Conservation (phyloP, 2,113 vertebrate species). For the Rhineura floridana region DNA sequence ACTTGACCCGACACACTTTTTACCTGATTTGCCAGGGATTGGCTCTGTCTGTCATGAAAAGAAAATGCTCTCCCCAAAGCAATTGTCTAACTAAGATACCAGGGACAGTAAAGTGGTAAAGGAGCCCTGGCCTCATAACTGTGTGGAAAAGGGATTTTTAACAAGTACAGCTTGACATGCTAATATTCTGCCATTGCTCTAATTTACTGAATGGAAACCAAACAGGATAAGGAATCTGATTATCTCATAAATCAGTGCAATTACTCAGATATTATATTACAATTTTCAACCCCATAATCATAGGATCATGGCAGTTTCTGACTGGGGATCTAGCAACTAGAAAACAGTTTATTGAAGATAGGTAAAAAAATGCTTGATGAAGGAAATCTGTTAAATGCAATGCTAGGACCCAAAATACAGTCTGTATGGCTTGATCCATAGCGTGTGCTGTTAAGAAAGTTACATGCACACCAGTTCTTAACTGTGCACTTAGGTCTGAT, state of each 20-base stretch:
- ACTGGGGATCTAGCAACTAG: neutral
- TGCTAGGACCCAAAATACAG: neutral
- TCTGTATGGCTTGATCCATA: neutral
- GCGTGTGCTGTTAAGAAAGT: neutral
- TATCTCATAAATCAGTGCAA: too few relatives aligned
- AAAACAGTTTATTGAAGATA: neutral
- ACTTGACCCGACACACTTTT: neutral
- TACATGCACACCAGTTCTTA: neutral
- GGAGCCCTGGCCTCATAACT: too few relatives aligned
- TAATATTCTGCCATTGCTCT: too few relatives aligned
- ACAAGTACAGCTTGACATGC: too few relatives aligned
- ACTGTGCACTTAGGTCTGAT: neutral
- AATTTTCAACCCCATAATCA: neutral
- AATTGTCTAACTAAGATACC: neutral
- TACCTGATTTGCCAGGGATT: neutral
- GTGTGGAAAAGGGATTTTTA: too few relatives aligned
- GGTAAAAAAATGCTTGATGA: neutral
- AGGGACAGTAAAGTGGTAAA: neutral
- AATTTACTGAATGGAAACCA: neutral
- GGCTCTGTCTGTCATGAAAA: neutral
- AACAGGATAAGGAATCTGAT: neutral
- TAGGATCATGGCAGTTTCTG: neutral
- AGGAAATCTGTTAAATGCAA: neutral
- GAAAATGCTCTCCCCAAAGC: neutral
- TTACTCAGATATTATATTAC: neutral